These are phyloP conservation scores for Elachura formosa DNA, from an alignment of 2,113 vertebrate genomes.

Conservation along the genomic window DNA sequence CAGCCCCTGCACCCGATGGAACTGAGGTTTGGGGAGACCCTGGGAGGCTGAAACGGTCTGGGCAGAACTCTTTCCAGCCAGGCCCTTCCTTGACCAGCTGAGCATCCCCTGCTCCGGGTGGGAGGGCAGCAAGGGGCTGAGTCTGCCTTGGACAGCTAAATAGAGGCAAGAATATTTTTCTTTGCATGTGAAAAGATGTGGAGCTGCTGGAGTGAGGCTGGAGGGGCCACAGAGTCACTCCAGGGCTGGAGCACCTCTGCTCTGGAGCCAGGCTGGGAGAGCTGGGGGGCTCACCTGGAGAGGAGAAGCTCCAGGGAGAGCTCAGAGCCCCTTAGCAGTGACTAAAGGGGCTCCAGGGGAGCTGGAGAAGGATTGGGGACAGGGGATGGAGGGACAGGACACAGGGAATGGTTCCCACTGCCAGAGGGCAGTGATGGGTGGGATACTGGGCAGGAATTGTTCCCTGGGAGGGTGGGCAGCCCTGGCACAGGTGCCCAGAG, in stretches of 20 bases:
- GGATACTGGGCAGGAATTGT: not conserved
- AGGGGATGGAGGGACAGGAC: not conserved
- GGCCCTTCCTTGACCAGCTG: not conserved
- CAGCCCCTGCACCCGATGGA: not conserved
- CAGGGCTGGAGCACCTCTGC: not conserved
- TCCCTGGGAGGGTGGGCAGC: fast-evolving
- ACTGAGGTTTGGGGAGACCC: not conserved
- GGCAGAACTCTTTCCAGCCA: not conserved
- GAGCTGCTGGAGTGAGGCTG: fast-evolving
- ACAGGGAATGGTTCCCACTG: not conserved
- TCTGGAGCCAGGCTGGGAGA: not conserved
- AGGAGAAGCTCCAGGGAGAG: not conserved
- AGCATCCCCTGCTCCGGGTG: fast-evolving
- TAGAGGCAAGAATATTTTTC: not conserved
- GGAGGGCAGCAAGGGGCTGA: not conserved
- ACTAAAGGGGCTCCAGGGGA: not conserved
- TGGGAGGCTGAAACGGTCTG: not conserved
- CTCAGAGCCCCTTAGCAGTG: not conserved
- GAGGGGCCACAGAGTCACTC: fast-evolving
- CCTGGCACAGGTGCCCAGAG: not conserved
- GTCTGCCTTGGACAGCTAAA: not conserved
- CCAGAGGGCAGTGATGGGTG: not conserved
- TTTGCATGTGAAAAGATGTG: fast-evolving
- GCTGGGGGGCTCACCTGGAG: not conserved
- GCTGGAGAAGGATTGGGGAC: not conserved